Evolutionary conservation across 2,797 vertebrate species (phyloP).

Genomic region (Enteromius trimaculatus): DNA sequence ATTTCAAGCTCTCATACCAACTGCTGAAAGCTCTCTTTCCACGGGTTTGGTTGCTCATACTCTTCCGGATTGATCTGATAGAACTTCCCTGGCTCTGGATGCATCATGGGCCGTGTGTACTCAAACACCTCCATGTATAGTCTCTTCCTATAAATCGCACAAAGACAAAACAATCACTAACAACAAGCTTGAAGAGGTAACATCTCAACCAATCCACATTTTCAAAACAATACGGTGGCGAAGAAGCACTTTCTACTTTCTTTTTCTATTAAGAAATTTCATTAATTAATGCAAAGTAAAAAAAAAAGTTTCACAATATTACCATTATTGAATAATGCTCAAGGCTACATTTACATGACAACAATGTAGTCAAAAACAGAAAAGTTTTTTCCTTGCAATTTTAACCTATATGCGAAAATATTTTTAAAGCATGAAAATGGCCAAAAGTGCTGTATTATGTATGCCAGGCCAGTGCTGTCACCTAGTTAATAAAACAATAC

Average conservation of each 20-base stretch:
- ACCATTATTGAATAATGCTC: background rate
- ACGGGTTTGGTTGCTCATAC: constrained; percentile 97
- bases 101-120: constrained; percentile 99
- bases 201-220: background rate
- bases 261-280: background rate
- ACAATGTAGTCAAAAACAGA: too few relatives aligned
- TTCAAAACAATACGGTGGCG: background rate
- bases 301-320: background rate
- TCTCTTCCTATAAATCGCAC: constrained; percentile 86
- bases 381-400: too few relatives aligned
- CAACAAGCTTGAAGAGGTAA: background rate
- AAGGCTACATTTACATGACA: too few relatives aligned
- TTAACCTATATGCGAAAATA: too few relatives aligned
- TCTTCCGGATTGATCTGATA: constrained; percentile 99
- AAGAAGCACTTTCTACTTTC: background rate
- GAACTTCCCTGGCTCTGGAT: constrained; percentile 98
- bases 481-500: too few relatives aligned
- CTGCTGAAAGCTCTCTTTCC: constrained; percentile 99
- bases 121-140: constrained; percentile 99
- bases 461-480: too few relatives aligned
- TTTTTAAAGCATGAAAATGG: too few relatives aligned
- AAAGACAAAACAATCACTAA: background rate
- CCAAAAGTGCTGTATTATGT: too few relatives aligned
- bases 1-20: constrained; percentile 81
- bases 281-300: too few relatives aligned